These are phyloP conservation scores for Platysternon megacephalum DNA, from an alignment of 2,113 vertebrate species.

Conservation along the genomic window DNA sequence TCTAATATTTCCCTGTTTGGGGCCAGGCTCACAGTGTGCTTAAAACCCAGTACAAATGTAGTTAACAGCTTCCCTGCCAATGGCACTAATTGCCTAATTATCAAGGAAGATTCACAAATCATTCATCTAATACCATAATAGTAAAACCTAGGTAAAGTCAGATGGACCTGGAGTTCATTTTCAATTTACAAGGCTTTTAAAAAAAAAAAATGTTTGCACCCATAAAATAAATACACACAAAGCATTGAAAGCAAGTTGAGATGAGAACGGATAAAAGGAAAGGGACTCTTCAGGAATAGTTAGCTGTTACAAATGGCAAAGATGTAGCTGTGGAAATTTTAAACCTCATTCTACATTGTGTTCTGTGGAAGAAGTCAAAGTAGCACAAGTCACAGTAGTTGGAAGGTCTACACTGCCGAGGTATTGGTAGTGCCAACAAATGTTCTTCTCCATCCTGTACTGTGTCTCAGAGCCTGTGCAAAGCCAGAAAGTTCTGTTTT, in stretches of 20 bases:
- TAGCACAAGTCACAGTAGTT: background rate
- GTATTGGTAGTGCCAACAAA: background rate
- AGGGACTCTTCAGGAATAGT: conserved; percentile 45
- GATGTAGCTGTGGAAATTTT: background rate
- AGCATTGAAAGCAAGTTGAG: conserved; percentile 47
- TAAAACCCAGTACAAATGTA: conserved; percentile 45
- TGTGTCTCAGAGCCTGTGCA: background rate
- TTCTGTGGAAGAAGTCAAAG: background rate
- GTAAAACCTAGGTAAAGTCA: conserved; percentile 57
- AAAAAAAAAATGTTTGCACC: conserved; percentile 56
- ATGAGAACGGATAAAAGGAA: conserved; percentile 53
- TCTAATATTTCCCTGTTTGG: conserved; percentile 32
- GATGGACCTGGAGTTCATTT: conserved; percentile 52
- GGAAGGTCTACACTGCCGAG: background rate
- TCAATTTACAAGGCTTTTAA: conserved; percentile 58
- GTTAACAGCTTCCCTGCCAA: conserved; percentile 49
- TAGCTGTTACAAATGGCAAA: conserved; percentile 38
- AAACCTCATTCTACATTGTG: conserved; percentile 45
- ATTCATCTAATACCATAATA: conserved; percentile 12
- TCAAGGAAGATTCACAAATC: conserved; percentile 63
- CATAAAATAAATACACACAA: conserved; percentile 55
- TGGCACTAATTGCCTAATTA: conserved; percentile 64
- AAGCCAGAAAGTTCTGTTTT: background rate
- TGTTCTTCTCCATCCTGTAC: background rate
- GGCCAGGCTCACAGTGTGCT: conserved; percentile 34